Base-by-base conservation (phyloP, 1,140 invertebrate genomes). In the Drosophila pandora region DNA sequence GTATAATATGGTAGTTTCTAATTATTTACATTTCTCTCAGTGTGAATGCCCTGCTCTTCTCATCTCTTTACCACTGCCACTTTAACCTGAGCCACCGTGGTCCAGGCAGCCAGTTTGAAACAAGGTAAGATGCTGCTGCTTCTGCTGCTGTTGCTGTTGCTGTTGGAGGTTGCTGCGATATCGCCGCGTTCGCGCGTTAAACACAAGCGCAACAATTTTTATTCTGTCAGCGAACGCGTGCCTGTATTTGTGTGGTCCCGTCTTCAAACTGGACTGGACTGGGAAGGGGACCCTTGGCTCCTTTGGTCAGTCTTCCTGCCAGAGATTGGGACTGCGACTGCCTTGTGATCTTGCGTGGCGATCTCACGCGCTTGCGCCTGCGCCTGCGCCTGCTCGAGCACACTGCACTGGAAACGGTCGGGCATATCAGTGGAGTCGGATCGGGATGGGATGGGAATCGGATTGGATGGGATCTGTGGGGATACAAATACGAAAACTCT, bases 141-240 rank as follows among this genome's bases (percentile, higher is more conserved):
- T 58, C 25, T 32, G 69, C 55, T 41, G 71, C 25, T 55, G 56
- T 30, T 17, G 76, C 37, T 45, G 65, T 32, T 58, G 65, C 22
- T 22, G 25, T 28, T 28, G 34, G 32, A 37, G 34, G 69, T 65
- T 59, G 61, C 74, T 76, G 78, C 89, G 74, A 83, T 90, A 90
- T 90, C 89, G 76, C 78, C 81, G 88, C 79, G 85, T 90, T 90
- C 83, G 87, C 90, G 87, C 90, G 90, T 91, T 91, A 91, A 91
- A 91, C 90, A 91, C 90, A 91, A 91, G 81, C 81, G 80, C 87
- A 91, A 91, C 90, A 91, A 91, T 91, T 91, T 91, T 91, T 91
- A 91, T 91, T 88, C 90, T 91, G 90, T 91, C 90, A 91, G 90
- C 90, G 77, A 91, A 91, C 90, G 90, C 90, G 90, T 91, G 90